A percentile compares a stretch with the other conserved stretches of the same genome.
Conservation (phyloP, 2,113 vertebrate genomes). For the Vidua chalybeata region DNA sequence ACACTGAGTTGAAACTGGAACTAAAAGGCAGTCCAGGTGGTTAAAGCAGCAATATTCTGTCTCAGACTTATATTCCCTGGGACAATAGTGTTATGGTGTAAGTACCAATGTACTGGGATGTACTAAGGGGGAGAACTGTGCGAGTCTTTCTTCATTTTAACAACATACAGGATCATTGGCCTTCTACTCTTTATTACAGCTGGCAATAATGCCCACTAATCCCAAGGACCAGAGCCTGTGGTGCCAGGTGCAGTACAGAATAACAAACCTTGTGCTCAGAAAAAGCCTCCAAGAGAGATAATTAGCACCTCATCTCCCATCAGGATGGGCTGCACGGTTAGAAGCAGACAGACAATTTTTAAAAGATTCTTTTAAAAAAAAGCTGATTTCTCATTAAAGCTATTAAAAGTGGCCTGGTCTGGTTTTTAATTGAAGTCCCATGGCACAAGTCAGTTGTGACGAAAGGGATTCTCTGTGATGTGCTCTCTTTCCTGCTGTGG, state of each 20-base stretch:
- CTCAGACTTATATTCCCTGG: conserved; percentile 39
- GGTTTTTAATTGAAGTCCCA: conserved; percentile 54
- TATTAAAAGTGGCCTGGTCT: conserved; percentile 34
- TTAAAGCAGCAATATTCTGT: conserved; percentile 56
- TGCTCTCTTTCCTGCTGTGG: conserved; percentile 25
- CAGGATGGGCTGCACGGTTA: not conserved
- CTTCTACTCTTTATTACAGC: conserved; percentile 3
- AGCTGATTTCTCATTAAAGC: conserved; percentile 14
- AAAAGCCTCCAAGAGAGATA: conserved; percentile 5
- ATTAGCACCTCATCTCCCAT: conserved; percentile 14
- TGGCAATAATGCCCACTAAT: not conserved
- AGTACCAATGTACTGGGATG: conserved; percentile 17
- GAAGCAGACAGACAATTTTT: conserved; percentile 1
- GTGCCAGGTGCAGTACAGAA: not conserved
- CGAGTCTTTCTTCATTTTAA: conserved; percentile 54
- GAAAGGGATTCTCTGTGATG: conserved; percentile 51
- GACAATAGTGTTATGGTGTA: conserved; percentile 46
- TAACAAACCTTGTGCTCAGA: not conserved
- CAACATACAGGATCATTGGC: not conserved
- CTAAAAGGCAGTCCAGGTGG: conserved; percentile 57
- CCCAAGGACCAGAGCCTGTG: not conserved
- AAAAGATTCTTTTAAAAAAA: not conserved
- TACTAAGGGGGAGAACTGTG: not conserved
- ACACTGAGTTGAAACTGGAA: conserved; percentile 40
- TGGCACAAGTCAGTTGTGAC: conserved; percentile 42